These are phyloP conservation scores for Spondyliosoma cantharus DNA, from an alignment of 2,797 vertebrate genomes.

Conservation along the genomic window DNA sequence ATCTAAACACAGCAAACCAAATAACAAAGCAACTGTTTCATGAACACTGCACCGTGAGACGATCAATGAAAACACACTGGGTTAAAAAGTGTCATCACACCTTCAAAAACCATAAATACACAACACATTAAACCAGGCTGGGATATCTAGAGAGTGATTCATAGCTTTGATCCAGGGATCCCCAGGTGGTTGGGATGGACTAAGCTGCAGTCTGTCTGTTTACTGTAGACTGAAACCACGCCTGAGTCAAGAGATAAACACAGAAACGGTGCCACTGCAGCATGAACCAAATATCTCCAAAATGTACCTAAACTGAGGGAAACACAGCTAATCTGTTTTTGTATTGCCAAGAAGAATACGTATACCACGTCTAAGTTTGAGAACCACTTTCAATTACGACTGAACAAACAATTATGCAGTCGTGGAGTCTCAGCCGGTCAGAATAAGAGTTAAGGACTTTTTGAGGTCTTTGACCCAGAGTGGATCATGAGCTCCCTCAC, in stretches of 20 bases:
- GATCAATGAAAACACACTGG: constrained; percentile 13
- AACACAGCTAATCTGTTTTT: not conserved
- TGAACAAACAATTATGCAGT: not conserved
- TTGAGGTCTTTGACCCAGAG: constrained; percentile 15
- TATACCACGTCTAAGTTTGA: not conserved
- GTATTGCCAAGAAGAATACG: not conserved
- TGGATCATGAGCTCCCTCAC: constrained; percentile 10
- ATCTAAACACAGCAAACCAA: not conserved
- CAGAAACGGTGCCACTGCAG: not conserved
- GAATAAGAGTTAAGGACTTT: constrained; percentile 10
- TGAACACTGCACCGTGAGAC: constrained; percentile 5
- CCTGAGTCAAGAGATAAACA: constrained; percentile 41
- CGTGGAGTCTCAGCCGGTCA: not conserved
- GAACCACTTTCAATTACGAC: not conserved
- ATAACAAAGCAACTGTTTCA: not conserved
- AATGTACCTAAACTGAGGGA: not conserved
- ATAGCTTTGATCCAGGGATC: constrained; percentile 61
- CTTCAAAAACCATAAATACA: not conserved
- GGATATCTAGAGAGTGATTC: constrained; percentile 51
- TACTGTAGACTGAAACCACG: constrained; percentile 27
- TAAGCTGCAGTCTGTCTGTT: constrained; percentile 30
- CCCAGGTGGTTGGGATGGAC: constrained; percentile 44
- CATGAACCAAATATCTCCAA: constrained; percentile 25
- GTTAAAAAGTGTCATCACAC: constrained; percentile 6
- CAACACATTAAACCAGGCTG: constrained; percentile 18